phyloP scores from a whole-genome alignment of 2,797 vertebrate species.

The Gymnodraco acuticeps region DNA sequence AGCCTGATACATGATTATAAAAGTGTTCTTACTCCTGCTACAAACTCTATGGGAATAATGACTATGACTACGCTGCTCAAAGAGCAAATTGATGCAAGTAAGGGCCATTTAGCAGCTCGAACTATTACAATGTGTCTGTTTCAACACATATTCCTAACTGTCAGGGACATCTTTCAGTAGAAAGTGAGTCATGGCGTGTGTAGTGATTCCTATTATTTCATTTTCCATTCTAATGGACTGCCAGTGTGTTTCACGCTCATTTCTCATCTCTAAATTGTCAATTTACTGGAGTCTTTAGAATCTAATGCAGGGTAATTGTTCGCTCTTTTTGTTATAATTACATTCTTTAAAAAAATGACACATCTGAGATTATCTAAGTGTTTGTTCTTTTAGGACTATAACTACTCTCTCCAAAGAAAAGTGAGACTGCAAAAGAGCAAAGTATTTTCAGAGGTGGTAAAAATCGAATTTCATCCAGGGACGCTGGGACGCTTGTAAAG shows the following conservation, averaged over 20 bases:
- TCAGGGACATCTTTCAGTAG: constrained; percentile 48
- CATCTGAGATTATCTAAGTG: constrained; percentile 31
- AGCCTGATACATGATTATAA: not conserved
- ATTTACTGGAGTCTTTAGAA: constrained; percentile 60
- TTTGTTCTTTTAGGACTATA: constrained; percentile 40
- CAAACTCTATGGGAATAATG: constrained; percentile 13
- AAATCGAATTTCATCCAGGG: constrained; percentile 75
- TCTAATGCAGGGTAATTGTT: constrained; percentile 38
- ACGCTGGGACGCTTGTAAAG: constrained; percentile 52
- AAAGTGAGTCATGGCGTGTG: constrained; percentile 50
- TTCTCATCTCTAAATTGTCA: constrained; percentile 61
- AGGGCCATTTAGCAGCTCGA: constrained; percentile 41
- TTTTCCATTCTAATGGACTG: constrained; percentile 58
- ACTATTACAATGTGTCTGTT: constrained; percentile 47
- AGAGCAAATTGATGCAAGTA: constrained; percentile 24
- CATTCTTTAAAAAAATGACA: constrained; percentile 40
- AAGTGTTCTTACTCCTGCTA: not conserved
- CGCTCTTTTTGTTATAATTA: constrained; percentile 64
- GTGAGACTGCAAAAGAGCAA: constrained; percentile 48
- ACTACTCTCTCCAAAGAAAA: constrained; percentile 24
- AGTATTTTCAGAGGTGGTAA: constrained; percentile 65
- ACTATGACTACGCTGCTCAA: constrained; percentile 14
- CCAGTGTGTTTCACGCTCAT: constrained; percentile 58
- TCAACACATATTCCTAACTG: constrained; percentile 32
- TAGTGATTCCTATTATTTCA: constrained; percentile 58